These are phyloP conservation scores for Clostera curtula DNA, from an alignment of 2,888 invertebrate species.

Conservation along the genomic window DNA sequence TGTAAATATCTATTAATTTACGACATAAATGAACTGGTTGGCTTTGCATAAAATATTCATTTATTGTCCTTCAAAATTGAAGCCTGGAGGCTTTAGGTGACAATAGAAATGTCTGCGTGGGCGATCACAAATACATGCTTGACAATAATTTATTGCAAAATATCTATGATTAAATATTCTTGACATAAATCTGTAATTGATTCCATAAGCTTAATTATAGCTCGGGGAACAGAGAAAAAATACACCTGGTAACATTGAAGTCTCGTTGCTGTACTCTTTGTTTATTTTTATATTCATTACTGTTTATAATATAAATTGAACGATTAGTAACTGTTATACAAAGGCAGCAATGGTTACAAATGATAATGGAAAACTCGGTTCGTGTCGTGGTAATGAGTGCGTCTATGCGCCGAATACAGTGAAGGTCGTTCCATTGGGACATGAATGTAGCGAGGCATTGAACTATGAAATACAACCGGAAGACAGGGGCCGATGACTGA, in stretches of 20 bases:
- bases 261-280: no score
- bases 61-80: no score
- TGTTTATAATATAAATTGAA: no score
- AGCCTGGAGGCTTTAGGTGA: no score
- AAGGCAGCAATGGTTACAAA: conserved; percentile 14
- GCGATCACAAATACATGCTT: no score
- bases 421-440: conserved; percentile 49
- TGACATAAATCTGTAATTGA: conserved; percentile 6
- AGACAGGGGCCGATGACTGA: conserved; percentile 60
- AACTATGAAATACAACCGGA: conserved; percentile 62
- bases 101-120: no score
- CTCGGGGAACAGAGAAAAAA: conserved; percentile 9
- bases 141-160: conserved; percentile 3
- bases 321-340: no score
- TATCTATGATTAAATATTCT: conserved; percentile 4
- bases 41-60: no score
- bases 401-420: conserved; percentile 31
- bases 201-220: conserved; percentile 12
- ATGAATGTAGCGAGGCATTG: conserved; percentile 51
- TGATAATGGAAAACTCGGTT: conserved; percentile 9
- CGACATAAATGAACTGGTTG: no score
- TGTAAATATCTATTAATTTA: no score
- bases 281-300: conserved; percentile 5
- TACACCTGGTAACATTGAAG: no score
- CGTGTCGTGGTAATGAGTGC: conserved; percentile 6